phyloP scores from a whole-genome alignment of 53 echinoderm and acorn worm species.

The Paracentrotus lividus region DNA sequence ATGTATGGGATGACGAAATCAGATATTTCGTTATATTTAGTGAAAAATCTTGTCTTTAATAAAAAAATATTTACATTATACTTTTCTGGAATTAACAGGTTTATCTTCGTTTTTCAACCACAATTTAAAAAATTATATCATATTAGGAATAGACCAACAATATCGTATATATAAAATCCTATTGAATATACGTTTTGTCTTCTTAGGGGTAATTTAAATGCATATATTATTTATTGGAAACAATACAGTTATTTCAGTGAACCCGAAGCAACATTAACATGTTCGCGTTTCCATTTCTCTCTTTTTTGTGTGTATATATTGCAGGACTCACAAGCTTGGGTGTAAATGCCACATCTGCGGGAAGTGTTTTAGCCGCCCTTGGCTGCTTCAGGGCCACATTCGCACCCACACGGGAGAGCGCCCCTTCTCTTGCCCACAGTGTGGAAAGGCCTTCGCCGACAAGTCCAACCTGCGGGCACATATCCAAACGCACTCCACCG shows the following conservation, averaged over 20 bases:
- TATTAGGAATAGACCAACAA: too few species aligned
- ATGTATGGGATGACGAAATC: not conserved
- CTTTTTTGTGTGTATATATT: not conserved
- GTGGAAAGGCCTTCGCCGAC: slow-evolving; percentile 99
- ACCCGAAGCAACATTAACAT: not conserved
- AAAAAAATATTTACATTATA: too few species aligned
- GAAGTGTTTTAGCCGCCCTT: slow-evolving; percentile 97
- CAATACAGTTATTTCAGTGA: not conserved
- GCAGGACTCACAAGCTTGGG: slow-evolving; percentile 96
- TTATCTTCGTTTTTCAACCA: too few species aligned
- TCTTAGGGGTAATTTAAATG: not conserved
- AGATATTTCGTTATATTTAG: too few species aligned
- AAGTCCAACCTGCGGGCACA: slow-evolving; percentile 99
- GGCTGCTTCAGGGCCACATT: slow-evolving; percentile 99
- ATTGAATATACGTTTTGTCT: not conserved
- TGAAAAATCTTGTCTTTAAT: too few species aligned
- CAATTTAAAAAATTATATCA: too few species aligned
- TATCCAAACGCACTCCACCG: slow-evolving; percentile 96
- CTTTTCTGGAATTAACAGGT: too few species aligned
- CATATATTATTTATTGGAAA: not conserved
- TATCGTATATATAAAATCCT: too few species aligned
- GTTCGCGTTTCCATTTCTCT: not conserved
- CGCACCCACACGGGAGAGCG: slow-evolving; percentile 99
- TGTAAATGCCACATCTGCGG: slow-evolving; percentile 99
- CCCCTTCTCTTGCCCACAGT: slow-evolving; percentile 93